Conservation (phyloP, 2,113 vertebrate species). For the Myiozetetes cayanensis region DNA sequence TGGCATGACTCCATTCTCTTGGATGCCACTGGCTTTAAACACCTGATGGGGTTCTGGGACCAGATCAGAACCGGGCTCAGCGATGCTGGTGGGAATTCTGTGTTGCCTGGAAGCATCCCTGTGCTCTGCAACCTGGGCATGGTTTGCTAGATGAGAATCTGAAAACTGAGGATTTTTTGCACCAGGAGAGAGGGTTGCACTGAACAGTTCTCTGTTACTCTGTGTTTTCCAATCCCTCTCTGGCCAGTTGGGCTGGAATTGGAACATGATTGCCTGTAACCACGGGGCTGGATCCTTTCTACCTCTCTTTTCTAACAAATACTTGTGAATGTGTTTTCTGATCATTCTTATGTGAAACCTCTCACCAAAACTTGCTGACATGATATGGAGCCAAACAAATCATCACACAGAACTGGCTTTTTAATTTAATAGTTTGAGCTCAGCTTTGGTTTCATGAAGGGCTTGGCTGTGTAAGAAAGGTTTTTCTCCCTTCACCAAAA, state of each 20-base stretch:
- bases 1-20: not conserved
- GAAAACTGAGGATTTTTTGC: not conserved
- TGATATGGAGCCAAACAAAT: not conserved
- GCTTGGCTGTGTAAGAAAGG: not conserved
- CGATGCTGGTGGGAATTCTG: not conserved
- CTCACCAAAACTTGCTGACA: not conserved
- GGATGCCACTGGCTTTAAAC: not conserved
- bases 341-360: not conserved
- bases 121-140: not conserved
- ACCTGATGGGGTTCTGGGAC: rapidly evolving
- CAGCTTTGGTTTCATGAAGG: not conserved
- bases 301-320: not conserved
- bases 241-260: not conserved
- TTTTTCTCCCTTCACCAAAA: not conserved
- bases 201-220: not conserved
- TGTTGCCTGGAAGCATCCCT: not conserved
- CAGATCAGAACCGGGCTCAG: not conserved
- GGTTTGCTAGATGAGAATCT: not conserved
- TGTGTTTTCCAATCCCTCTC: not conserved
- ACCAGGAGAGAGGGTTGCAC: not conserved
- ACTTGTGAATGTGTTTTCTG: not conserved
- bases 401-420: not conserved
- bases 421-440: not conserved
- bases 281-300: not conserved
- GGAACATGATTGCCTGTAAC: not conserved